These are phyloP conservation scores for Vandiemenella viatica DNA, from an alignment of 2,888 invertebrate species.

Conservation along the genomic window DNA sequence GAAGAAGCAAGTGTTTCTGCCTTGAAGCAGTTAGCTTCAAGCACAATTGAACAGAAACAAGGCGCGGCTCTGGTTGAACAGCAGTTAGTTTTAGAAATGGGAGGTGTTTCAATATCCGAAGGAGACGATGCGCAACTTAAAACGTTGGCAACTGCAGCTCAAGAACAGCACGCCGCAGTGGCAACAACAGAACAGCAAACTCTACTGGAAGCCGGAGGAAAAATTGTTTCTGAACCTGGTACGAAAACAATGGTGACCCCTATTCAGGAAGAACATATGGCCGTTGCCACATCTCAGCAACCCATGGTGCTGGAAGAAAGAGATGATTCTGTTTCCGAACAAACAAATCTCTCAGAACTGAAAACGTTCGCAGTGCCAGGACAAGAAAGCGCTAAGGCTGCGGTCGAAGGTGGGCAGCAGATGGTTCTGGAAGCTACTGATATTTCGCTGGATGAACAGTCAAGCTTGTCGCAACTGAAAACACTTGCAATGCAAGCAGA, in stretches of 20 bases:
- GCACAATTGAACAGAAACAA: neutral
- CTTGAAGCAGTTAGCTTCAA: neutral
- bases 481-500: neutral
- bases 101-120: neutral
- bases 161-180: neutral
- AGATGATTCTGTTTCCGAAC: conserved; percentile 16
- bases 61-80: neutral
- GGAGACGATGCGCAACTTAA: neutral
- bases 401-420: conserved; percentile 12
- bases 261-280: neutral
- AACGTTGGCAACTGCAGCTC: neutral
- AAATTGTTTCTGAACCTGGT: neutral
- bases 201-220: neutral
- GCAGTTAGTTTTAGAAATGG: neutral
- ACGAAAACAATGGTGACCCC: neutral
- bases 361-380: conserved; percentile 24
- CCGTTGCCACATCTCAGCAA: neutral
- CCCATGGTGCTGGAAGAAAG: neutral
- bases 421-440: conserved; percentile 13
- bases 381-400: conserved; percentile 19
- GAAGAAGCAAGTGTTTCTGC: neutral
- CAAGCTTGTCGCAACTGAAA: neutral
- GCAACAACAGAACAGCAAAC: conserved; percentile 11
- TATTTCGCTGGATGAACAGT: neutral
- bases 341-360: conserved; percentile 25